Evolutionary conservation across 2,797 vertebrate genomes (phyloP), one percentile per base, ranked within the genome.

Genomic region (Zenarchopterus dispar): DNA sequence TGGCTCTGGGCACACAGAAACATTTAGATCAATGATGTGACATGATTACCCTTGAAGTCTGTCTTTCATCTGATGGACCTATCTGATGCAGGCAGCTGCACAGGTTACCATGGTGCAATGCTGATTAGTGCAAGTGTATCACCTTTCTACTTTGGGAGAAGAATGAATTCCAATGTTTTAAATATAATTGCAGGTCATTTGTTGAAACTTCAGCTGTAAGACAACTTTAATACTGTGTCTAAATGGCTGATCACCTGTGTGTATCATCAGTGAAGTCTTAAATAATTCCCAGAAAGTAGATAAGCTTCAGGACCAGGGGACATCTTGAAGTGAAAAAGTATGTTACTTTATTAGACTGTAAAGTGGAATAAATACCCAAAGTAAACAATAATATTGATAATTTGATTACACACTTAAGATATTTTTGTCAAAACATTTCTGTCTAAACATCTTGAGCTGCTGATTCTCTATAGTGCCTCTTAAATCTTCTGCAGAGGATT

Each of bases 1-100:
- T 94, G 89, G 92, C 91, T 89, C 96, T 97, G 88, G 58, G 81
- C 61, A 90, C 56, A 82, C 67, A 54, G 15, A 86, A 70, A 89
- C 82, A 84, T 70, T 86, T 47, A 77, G 70, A 85, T 86, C 77
- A 85, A 56, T 67, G 43, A 18, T 6, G 45, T 73, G 78, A 85
- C 77, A 75, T 43, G 69, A 77, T 78, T 68, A 41, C 18, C 36
- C 56, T 36, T 61, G 58, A 84, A 54, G 68, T 73, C 66, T 67
- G 65, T 57, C 70, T 76, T 66, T 84, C 66, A 73, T 70, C 60
- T 52, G 57, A 58, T 8, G 1, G 62, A 63, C 45, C 43, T 60
- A 2, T 6, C 70, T 43, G 52, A 60, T 61, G 62, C n/a, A 0
- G 51, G 26, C 53, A 33, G 57, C 18, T 28, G 48, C 42, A 33